Conservation (phyloP, 2,888 invertebrate genomes). For the Tetropium fuscum region DNA sequence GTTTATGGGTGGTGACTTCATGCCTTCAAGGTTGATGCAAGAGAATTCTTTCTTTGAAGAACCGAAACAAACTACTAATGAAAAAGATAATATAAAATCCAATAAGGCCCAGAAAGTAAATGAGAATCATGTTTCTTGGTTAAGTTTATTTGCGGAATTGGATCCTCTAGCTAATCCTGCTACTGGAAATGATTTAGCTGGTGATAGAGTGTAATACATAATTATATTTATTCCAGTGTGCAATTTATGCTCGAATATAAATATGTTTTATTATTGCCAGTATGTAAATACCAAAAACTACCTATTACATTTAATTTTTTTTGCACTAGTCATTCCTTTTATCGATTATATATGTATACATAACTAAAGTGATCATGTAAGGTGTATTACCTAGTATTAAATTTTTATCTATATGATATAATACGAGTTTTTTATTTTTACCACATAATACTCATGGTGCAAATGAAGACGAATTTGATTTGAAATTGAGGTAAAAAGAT, state of each 20-base stretch:
- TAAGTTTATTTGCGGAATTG: constrained; percentile 91
- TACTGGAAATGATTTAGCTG: constrained; percentile 51
- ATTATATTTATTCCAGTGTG: neutral
- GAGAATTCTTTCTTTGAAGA: constrained; percentile 56
- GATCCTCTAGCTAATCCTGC: constrained; percentile 93
- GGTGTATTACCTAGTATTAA: constrained; percentile 1
- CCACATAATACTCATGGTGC: too few species aligned
- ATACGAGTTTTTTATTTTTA: neutral
- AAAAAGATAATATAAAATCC: constrained; percentile 45
- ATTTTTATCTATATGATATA: constrained; percentile 2
- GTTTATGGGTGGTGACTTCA: constrained; percentile 58
- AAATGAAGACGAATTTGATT: too few species aligned
- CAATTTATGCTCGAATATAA: neutral
- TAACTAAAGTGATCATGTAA: neutral
- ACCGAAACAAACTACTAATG: constrained; percentile 46
- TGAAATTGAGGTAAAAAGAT: too few species aligned
- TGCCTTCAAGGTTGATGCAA: constrained; percentile 63
- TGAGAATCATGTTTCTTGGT: constrained; percentile 73
- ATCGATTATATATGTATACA: neutral
- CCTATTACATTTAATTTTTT: neutral
- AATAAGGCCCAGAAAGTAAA: constrained; percentile 34
- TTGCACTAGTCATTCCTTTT: constrained; percentile 1
- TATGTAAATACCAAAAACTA: neutral
- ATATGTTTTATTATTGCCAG: neutral
- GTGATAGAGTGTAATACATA: constrained; percentile 49